Percentiles rank a stretch among this genome's conserved stretches.
These are phyloP conservation scores for Ophonus ardosiacus DNA, from an alignment of 2,888 invertebrate genomes.

Conservation along the genomic window DNA sequence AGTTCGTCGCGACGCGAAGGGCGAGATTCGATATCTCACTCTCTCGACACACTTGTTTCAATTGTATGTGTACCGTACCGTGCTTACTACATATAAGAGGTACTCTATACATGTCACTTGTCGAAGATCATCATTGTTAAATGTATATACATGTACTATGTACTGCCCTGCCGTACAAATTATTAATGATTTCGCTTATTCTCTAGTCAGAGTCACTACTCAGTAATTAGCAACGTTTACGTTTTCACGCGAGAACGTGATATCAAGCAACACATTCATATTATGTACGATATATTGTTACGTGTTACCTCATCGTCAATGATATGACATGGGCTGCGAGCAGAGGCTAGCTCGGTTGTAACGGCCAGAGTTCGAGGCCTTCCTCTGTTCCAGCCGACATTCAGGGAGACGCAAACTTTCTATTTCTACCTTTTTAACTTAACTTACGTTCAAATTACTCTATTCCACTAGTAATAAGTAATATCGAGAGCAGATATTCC, in stretches of 20 bases:
- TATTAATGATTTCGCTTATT: slow-evolving; percentile 37
- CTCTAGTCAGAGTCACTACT: slow-evolving; percentile 27
- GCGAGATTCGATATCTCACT: no score
- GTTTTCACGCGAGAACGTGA: background rate
- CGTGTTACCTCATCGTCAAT: slow-evolving; percentile 58
- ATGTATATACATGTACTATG: slow-evolving; percentile 14
- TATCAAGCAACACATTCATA: slow-evolving; percentile 23
- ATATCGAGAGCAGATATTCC: slow-evolving; percentile 32
- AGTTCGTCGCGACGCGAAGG: background rate
- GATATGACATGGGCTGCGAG: slow-evolving; percentile 38
- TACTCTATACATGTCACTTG: slow-evolving; percentile 47
- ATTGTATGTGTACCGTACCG: slow-evolving; percentile 52
- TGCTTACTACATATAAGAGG: slow-evolving; percentile 41
- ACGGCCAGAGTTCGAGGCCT: slow-evolving; percentile 71
- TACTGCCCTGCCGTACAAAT: slow-evolving; percentile 27
- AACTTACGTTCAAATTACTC: slow-evolving; percentile 20
- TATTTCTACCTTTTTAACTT: slow-evolving; percentile 8
- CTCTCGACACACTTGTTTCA: slow-evolving; percentile 45
- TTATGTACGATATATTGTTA: slow-evolving; percentile 17
- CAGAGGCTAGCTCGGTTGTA: slow-evolving; percentile 62
- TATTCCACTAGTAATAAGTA: slow-evolving; percentile 48
- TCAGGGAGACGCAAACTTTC: slow-evolving; percentile 57
- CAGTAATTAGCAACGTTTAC: slow-evolving; percentile 33
- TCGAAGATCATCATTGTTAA: slow-evolving; percentile 34
- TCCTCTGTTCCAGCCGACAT: slow-evolving; percentile 68